Percentiles rank a stretch among this genome's conserved stretches.
Conservation (phyloP, 2,797 vertebrate genomes). For the Odontamblyopus rebecca region DNA sequence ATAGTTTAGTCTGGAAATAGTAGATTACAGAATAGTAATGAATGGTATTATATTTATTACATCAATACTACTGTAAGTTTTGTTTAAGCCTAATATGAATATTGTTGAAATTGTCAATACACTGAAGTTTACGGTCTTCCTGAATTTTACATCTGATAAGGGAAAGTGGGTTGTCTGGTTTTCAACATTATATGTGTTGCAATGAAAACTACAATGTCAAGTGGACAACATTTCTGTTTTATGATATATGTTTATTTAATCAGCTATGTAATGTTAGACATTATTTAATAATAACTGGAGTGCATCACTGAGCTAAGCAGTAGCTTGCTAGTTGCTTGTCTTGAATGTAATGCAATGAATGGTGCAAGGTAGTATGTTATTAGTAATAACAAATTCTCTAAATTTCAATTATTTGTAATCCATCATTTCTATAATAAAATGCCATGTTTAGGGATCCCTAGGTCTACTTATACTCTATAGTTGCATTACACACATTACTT, state of each 20-base stretch:
- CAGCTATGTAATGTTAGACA: background rate
- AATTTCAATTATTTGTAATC: no score
- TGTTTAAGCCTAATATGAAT: background rate
- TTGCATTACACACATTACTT: background rate
- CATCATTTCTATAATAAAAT: background rate
- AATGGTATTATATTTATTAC: background rate
- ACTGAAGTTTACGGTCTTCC: background rate
- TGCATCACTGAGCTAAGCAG: background rate
- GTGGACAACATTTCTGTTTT: background rate
- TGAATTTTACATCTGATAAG: background rate
- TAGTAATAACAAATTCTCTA: background rate
- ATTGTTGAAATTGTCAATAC: background rate
- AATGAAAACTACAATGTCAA: background rate
- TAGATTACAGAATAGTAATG: background rate
- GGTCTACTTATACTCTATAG: background rate
- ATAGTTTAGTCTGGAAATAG: slow-evolving; percentile 1
- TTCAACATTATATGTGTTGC: background rate
- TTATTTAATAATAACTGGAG: no score
- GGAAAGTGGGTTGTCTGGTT: background rate
- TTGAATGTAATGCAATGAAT: background rate
- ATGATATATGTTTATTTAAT: background rate
- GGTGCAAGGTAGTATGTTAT: background rate
- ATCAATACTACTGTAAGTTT: background rate
- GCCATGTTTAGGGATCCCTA: background rate
- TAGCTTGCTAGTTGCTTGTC: background rate